A percentile compares a stretch with the other conserved stretches of the same genome.
Conservation (phyloP, 2,797 vertebrate species). For the Gastrophryne carolinensis region DNA sequence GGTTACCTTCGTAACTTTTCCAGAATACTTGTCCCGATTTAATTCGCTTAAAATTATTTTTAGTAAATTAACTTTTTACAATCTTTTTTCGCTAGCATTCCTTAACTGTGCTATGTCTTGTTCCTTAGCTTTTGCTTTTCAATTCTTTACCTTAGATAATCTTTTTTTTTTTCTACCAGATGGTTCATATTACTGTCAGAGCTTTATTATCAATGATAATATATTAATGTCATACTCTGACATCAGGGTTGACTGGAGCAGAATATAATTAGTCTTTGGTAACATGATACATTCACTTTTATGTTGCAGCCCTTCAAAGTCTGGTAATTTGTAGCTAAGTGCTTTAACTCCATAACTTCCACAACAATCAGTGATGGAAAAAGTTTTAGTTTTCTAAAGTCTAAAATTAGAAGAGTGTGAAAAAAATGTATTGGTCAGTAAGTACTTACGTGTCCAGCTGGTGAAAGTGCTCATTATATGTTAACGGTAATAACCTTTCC, state of each 20-base stretch:
- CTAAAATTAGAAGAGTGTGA: background rate
- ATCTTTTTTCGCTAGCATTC: too few relatives aligned
- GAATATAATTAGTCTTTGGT: constrained; percentile 58
- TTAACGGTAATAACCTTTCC: too few relatives aligned
- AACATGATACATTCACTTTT: constrained; percentile 54
- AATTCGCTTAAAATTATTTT: too few relatives aligned
- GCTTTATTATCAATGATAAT: constrained; percentile 62
- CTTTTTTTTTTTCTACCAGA: constrained; percentile 54
- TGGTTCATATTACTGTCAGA: constrained; percentile 66
- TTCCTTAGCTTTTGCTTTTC: constrained; percentile 46
- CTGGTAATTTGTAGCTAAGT: constrained; percentile 55
- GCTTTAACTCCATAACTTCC: constrained; percentile 41
- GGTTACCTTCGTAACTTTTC: too few relatives aligned
- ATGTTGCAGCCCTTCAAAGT: constrained; percentile 52
- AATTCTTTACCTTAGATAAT: constrained; percentile 52
- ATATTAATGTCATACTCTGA: constrained; percentile 59
- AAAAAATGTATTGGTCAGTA: background rate
- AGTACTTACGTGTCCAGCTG: background rate
- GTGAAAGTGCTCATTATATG: background rate
- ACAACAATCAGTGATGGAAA: constrained; percentile 10
- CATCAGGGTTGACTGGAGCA: constrained; percentile 58
- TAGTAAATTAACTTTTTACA: too few relatives aligned
- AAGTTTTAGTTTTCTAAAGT: constrained; percentile 6
- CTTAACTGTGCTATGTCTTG: constrained; percentile 15
- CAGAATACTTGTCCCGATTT: too few relatives aligned